These are phyloP conservation scores for Pseudocheirus occidentalis DNA, from an alignment of 2,797 vertebrate species.

Conservation along the genomic window DNA sequence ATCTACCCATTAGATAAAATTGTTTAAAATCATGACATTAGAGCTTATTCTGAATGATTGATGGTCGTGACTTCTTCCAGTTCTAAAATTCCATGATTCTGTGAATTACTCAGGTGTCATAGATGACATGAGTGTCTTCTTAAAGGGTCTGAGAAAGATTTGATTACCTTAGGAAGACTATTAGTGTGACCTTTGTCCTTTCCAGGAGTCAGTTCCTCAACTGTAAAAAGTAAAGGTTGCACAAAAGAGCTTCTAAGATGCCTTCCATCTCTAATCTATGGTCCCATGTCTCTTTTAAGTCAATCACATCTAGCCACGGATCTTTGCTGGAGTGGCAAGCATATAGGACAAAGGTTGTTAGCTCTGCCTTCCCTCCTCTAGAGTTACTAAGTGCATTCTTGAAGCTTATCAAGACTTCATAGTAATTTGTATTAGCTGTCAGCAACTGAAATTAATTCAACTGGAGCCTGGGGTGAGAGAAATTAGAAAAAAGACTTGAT, in stretches of 20 bases:
- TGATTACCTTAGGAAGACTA: neutral
- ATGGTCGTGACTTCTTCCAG: neutral
- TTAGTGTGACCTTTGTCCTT: neutral
- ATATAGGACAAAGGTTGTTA: no score
- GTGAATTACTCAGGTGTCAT: neutral
- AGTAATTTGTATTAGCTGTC: neutral
- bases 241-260: neutral
- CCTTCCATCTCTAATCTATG: neutral
- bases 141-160: neutral
- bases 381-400: neutral
- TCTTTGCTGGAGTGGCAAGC: no score
- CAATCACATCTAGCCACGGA: neutral
- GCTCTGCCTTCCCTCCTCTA: neutral
- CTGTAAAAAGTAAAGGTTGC: neutral
- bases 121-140: no score
- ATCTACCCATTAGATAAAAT: neutral
- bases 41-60: neutral
- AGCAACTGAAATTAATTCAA: neutral
- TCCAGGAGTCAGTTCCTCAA: neutral
- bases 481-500: neutral
- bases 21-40: neutral
- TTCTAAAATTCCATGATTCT: neutral
- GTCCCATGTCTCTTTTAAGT: neutral
- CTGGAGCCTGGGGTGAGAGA: neutral
- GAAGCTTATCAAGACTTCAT: neutral